phyloP scores from a whole-genome alignment of 2,797 vertebrate genomes.

The Phoebastria nigripes region DNA sequence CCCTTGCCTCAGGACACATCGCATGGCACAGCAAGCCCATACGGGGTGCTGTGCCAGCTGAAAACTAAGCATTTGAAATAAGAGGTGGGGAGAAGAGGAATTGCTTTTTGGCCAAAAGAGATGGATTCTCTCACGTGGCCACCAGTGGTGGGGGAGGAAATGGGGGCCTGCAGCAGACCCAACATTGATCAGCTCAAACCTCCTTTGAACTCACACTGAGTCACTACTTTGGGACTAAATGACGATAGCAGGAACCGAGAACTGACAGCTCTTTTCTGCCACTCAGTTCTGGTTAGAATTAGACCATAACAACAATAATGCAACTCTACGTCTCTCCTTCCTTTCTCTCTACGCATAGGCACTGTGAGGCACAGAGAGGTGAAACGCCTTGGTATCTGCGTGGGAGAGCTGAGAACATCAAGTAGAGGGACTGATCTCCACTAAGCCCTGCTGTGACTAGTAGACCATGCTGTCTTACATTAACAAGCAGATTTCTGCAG shows the following conservation, averaged over 20 bases:
- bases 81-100: neutral
- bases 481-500: constrained; percentile 20
- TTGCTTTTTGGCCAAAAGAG: neutral
- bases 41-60: neutral
- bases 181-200: neutral
- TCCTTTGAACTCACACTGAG: neutral
- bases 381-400: neutral
- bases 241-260: neutral
- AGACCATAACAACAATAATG: neutral
- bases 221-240: neutral
- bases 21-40: neutral
- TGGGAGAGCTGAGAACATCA: neutral
- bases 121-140: neutral
- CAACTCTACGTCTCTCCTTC: neutral
- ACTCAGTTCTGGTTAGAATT: neutral
- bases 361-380: neutral
- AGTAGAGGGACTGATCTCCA: constrained; percentile 17
- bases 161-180: neutral
- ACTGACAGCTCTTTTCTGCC: neutral
- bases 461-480: constrained; percentile 16
- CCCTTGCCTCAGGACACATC: neutral
- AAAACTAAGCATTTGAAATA: neutral
- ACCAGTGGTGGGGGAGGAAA: neutral
- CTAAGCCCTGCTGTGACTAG: neutral
- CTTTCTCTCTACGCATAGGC: neutral